Evolutionary conservation across 2,888 invertebrate species (phyloP).

Genomic region (Limnephilus auricula): DNA sequence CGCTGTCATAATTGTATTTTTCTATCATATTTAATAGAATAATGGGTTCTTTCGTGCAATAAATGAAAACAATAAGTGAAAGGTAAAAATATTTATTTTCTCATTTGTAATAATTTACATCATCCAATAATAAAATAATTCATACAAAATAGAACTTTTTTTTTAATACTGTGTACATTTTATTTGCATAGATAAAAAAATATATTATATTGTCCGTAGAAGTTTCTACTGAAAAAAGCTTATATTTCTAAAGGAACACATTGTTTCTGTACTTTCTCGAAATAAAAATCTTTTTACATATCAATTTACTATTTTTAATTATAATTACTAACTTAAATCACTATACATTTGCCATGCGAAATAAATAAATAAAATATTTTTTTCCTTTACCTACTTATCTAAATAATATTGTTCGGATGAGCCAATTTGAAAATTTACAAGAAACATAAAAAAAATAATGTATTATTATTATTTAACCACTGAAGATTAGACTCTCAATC

Average conservation of each 20-base stretch:
- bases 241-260: conserved; percentile 38
- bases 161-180: conserved; percentile 16
- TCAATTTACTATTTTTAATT: neutral
- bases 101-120: neutral
- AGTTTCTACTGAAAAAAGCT: neutral
- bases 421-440: too few relatives aligned
- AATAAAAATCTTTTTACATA: neutral
- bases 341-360: neutral
- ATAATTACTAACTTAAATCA: neutral
- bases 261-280: conserved; percentile 7
- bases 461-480: too few relatives aligned
- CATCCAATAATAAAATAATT: conserved; percentile 4
- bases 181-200: neutral
- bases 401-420: too few relatives aligned
- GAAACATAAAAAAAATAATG: too few relatives aligned
- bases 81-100: neutral
- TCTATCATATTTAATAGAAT: too few relatives aligned
- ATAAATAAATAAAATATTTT: neutral
- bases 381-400: too few relatives aligned
- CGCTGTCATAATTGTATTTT: too few relatives aligned
- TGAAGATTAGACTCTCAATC: too few relatives aligned
- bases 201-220: neutral
- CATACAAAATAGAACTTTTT: neutral
- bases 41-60: too few relatives aligned
- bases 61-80: neutral